phyloP scores from a whole-genome alignment of 2,113 vertebrate species.

The Patagioenas fasciata region DNA sequence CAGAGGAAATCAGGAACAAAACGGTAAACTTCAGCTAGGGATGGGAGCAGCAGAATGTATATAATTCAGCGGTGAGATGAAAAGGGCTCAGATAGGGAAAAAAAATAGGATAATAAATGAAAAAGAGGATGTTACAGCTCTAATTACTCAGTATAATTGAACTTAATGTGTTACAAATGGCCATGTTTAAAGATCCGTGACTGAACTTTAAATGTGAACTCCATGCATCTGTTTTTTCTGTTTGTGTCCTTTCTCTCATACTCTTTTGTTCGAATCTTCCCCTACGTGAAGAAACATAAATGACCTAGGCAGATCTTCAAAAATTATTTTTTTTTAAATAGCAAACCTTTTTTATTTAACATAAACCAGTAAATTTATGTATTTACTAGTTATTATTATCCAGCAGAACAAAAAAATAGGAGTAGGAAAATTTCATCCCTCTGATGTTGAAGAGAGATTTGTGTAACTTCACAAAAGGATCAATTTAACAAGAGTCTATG shows the following conservation, averaged over 20 bases:
- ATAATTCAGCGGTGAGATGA: not conserved
- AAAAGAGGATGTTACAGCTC: not conserved
- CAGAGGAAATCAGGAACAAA: not conserved
- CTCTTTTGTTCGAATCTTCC: not conserved
- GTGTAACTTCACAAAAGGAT: not conserved
- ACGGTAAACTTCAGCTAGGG: not conserved
- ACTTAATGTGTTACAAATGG: not conserved
- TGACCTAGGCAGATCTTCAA: not conserved
- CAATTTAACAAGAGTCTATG: not conserved
- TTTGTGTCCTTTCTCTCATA: not conserved
- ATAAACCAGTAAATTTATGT: not conserved
- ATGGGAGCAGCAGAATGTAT: not conserved
- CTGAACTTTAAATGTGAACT: not conserved
- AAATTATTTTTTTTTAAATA: not conserved
- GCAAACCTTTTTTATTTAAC: not conserved
- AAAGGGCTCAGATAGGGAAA: not conserved
- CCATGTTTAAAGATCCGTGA: not conserved
- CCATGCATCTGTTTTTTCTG: not conserved
- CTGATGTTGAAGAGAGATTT: not conserved
- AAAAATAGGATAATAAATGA: not conserved
- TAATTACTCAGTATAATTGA: not conserved
- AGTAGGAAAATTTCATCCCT: not conserved
- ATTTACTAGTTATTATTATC: not conserved
- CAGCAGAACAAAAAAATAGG: not conserved
- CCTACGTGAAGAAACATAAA: not conserved